phyloP scores from a whole-genome alignment of 1,140 invertebrate species.

The Brachionus rubens region DNA sequence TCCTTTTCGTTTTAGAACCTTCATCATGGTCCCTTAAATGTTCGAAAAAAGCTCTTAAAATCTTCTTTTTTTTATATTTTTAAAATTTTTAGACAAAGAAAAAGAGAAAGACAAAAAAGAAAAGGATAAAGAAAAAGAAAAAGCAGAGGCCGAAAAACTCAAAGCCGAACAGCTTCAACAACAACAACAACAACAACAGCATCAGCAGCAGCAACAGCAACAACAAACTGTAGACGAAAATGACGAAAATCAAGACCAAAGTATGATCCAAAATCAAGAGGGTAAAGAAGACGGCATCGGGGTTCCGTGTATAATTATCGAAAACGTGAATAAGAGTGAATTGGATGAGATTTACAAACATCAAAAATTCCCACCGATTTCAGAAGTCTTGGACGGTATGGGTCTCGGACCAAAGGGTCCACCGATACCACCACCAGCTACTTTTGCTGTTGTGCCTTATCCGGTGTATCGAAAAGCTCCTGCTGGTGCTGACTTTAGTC shows the following conservation, averaged over 20 bases:
- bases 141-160: conserved; percentile 21
- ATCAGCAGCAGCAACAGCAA: neutral
- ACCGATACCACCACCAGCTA: conserved; percentile 57
- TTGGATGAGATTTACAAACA: conserved; percentile 23
- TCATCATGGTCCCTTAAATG: no score
- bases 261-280: neutral
- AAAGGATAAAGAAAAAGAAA: conserved; percentile 11
- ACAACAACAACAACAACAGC: neutral
- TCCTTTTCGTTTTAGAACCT: no score
- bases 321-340: conserved; percentile 30
- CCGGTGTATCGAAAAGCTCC: conserved; percentile 57
- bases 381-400: conserved; percentile 59
- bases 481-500: conserved; percentile 50
- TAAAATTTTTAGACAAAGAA: conserved; percentile 16
- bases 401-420: conserved; percentile 59
- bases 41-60: no score
- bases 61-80: no score
- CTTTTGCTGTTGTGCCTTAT: conserved; percentile 58
- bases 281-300: conserved; percentile 13
- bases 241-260: neutral
- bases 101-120: conserved; percentile 23
- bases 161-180: conserved; percentile 32
- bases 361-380: conserved; percentile 21
- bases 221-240: neutral
- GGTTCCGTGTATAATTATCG: conserved; percentile 40